Base-by-base conservation (phyloP, 2,797 vertebrate genomes). In the Hafferia zeledoni region DNA sequence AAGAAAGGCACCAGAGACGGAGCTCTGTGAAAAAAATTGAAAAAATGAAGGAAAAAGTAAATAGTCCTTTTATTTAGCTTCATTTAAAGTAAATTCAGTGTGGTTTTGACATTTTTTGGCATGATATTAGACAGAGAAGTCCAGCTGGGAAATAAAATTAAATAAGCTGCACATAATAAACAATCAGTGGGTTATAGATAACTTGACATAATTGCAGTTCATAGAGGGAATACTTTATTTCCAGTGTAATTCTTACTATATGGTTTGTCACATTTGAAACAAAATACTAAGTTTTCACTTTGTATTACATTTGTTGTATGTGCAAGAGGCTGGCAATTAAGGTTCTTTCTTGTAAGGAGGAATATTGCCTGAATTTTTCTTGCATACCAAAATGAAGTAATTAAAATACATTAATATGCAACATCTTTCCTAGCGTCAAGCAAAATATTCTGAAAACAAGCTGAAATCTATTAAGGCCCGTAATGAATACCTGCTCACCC, bases 41-140 rank as follows among this genome's bases (percentile, higher is more conserved):
- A 97, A 99, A 99, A 97, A 99, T 99, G 99, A 99, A 99, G 96
- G 99, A 99, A 98, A 99, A 99, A 98, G 99, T 99, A 97, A 98
- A 94, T 74, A 67, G 23, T 55, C 83, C 35, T 86, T 87, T 94
- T 82, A 47, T 83, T 77, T 72, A 57, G 11, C 53, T 94, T 96
- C 49, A 49, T 79, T 81, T 81, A 41, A 79, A 84, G 50, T 95
- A 59, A 94, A 90, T 83, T 68, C 31, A 44, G 3, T 65, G 6
- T 31, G 55, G 81, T 84, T 84, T 67, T 70, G 39, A 85, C 50
- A 70, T 81, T 87, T 39, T 87, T 78, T 65, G 69, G 33, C 27
- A 7, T 60, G 19, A 28, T 72, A 44, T n/a, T 91, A 93, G 41
- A 31, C 31, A 86, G 75, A 88, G 27, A 69, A 83, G n/a, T 76